Evolutionary conservation across 2,797 vertebrate species (phyloP).

Genomic region (Amniataba percoides): DNA sequence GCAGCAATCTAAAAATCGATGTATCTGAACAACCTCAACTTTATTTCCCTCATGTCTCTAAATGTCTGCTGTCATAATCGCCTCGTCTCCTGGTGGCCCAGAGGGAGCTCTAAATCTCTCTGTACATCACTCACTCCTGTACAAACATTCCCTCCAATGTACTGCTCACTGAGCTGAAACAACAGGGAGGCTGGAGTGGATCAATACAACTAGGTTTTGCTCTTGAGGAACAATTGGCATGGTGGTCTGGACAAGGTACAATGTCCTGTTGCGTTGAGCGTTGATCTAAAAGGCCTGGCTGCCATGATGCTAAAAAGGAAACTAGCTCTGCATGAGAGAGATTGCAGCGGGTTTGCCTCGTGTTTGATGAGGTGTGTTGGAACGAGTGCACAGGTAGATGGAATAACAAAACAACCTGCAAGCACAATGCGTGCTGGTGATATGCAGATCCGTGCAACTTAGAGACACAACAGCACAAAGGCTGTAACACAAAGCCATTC

Average conservation of each 20-base stretch:
- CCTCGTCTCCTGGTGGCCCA: conserved; percentile 31
- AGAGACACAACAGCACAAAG: conserved; percentile 5
- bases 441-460: not conserved
- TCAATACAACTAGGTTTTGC: conserved; percentile 79
- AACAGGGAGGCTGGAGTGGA: conserved; percentile 68
- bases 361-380: conserved; percentile 16
- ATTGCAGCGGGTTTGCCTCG: conserved; percentile 5
- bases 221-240: conserved; percentile 73
- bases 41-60: conserved; percentile 60
- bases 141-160: conserved; percentile 69
- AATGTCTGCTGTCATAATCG: conserved; percentile 63
- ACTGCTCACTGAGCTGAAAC: conserved; percentile 69
- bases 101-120: conserved; percentile 66
- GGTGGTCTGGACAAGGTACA: conserved; percentile 60
- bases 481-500: conserved; percentile 18
- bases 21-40: conserved; percentile 35
- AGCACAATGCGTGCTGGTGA: conserved; percentile 11
- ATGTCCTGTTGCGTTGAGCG: conserved; percentile 39
- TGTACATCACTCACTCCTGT: conserved; percentile 74
- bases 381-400: conserved; percentile 11
- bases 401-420: conserved; percentile 31
- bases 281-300: conserved; percentile 46
- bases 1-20: conserved; percentile 50
- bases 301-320: conserved; percentile 25
- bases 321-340: not conserved